Conservation (phyloP, 2,113 vertebrate genomes). For the Paraplagusia blochii region DNA sequence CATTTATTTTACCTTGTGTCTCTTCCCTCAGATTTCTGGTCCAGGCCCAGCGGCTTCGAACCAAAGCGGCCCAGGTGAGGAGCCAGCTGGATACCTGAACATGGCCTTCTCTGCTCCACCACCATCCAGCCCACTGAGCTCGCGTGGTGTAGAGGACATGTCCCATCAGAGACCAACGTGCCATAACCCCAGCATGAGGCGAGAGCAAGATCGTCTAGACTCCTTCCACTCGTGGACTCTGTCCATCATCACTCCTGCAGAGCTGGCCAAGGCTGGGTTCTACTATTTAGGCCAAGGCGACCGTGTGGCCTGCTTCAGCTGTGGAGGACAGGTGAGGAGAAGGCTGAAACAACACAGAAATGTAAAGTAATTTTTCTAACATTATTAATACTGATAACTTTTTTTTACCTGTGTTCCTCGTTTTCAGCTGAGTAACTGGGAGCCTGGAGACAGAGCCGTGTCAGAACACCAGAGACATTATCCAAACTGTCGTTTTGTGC, state of each 20-base stretch:
- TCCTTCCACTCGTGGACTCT: constrained; percentile 85
- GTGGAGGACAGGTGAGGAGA: constrained; percentile 78
- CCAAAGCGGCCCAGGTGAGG: constrained; percentile 63
- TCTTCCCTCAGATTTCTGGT: constrained; percentile 53
- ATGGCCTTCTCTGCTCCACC: constrained; percentile 80
- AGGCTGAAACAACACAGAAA: too few relatives aligned
- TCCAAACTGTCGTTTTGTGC: constrained; percentile 87
- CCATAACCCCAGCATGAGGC: constrained; percentile 81
- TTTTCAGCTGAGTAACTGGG: constrained; percentile 89
- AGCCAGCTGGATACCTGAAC: constrained; percentile 81
- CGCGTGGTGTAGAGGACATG: constrained; percentile 79
- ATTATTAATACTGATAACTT: too few relatives aligned
- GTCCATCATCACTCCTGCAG: constrained; percentile 81
- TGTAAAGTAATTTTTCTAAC: too few relatives aligned
- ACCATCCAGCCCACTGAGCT: constrained; percentile 76
- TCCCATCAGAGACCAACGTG: constrained; percentile 77
- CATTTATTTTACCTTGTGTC: background rate
- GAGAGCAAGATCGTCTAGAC: constrained; percentile 86
- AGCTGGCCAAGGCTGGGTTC: constrained; percentile 93
- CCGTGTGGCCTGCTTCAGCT: constrained; percentile 91
- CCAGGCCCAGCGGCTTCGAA: constrained; percentile 47
- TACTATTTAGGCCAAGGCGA: constrained; percentile 90
- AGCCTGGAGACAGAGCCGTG: constrained; percentile 90
- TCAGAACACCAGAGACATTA: constrained; percentile 93
- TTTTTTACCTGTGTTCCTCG: background rate